Base-by-base conservation (phyloP, 30 jellyfish, hydroid and myxozoan genomes). In the Hydractinia symbiolongicarpus region DNA sequence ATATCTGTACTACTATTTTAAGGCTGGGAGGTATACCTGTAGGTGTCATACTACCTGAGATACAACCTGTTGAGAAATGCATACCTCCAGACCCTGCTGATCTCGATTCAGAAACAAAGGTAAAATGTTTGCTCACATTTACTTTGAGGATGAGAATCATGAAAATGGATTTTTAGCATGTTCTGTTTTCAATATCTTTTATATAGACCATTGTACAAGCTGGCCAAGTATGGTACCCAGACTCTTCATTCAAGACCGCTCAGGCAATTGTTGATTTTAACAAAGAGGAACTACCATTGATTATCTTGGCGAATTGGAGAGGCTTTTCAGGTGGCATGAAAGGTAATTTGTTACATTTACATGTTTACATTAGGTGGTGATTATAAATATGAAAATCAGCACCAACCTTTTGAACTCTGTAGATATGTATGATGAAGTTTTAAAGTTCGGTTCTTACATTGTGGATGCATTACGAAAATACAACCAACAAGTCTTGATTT, bases 21-120 rank as follows among this genome's bases (percentile, higher is more conserved):
- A 90, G 96, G 51, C 91, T 93, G 73, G 99, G 99, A 61, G 99
- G 99, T 5, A 93, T 93, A 14, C 99, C 99, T 8, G 86, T 93
- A 14, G 96, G 96, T 49, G 94, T 93, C 6, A 87, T 93, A 9
- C 67, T 88, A 83, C 92, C 95, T 10, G 99, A 93, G 64, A 77
- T 90, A 66, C 78, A 90, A 67, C 89, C 96, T 16, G 82, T 84
- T 76, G 96, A 93, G 72, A 77, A 76, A 17, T 79, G 75, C 69
- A 67, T 93, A 76, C 99, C 99, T 2, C 96, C 99, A 4, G 99
- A 93, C 70, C 99, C 99, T 9, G 99, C 99, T 4, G 99, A 93
- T 67, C 97, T 95, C 0, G 83, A 84, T 40, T 91, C 98, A 14
- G 98, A 91, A 76, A 76, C 95, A 21, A 91, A 91, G 91, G 98